phyloP scores from a whole-genome alignment of 2,888 invertebrate species.

The Nomada ferruginata region DNA sequence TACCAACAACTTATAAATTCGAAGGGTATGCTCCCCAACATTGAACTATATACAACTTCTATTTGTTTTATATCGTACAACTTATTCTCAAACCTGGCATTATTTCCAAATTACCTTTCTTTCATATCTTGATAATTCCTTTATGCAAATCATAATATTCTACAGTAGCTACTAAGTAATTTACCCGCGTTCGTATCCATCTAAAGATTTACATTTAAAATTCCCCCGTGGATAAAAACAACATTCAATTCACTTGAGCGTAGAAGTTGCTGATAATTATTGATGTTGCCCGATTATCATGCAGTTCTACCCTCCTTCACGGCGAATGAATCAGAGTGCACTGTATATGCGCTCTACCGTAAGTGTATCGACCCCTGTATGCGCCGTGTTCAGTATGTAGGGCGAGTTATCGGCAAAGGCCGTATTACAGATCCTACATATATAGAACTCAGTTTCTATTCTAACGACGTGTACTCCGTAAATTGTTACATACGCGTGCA shows the following conservation, averaged over 20 bases:
- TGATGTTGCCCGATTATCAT: background rate
- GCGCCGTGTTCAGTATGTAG: slow-evolving; percentile 41
- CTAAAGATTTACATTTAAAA: background rate
- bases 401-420: slow-evolving; percentile 46
- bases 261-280: slow-evolving; percentile 28
- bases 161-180: too few relatives aligned
- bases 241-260: slow-evolving; percentile 12
- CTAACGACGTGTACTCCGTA: background rate
- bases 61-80: too few relatives aligned
- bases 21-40: too few relatives aligned
- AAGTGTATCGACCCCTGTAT: slow-evolving; percentile 45
- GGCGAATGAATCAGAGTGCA: slow-evolving; percentile 29
- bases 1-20: too few relatives aligned
- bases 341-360: slow-evolving; percentile 21
- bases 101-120: too few relatives aligned
- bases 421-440: slow-evolving; percentile 29
- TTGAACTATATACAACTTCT: too few relatives aligned
- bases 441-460: slow-evolving; percentile 38
- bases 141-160: too few relatives aligned
- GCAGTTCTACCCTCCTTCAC: slow-evolving; percentile 20
- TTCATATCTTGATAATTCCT: too few relatives aligned
- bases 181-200: too few relatives aligned
- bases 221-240: background rate
- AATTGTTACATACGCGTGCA: background rate
- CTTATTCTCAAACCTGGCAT: too few relatives aligned